Percentiles rank a stretch among this genome's conserved stretches.
phyloP scores from a whole-genome alignment of 2,113 vertebrate genomes.

The Callaeas wilsoni region DNA sequence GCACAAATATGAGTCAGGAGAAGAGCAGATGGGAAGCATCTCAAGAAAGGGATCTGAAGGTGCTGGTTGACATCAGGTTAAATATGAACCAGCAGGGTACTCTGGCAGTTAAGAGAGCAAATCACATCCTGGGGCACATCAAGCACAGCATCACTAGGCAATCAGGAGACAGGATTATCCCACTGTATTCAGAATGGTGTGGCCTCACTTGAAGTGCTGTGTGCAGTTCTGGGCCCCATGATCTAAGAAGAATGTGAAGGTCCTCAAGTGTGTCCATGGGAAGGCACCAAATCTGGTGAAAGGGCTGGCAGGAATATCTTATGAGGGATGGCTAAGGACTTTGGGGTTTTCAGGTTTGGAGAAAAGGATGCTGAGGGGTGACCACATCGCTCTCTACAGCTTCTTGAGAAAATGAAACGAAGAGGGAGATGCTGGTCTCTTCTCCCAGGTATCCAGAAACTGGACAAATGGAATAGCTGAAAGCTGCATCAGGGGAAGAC shows the following conservation, averaged over 20 bases:
- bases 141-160: neutral
- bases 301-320: neutral
- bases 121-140: neutral
- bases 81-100: neutral
- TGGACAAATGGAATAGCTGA: neutral
- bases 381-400: neutral
- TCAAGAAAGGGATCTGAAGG: neutral
- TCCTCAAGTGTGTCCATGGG: neutral
- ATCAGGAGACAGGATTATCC: neutral
- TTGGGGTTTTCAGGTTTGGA: neutral
- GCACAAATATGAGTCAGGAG: neutral
- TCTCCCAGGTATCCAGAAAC: neutral
- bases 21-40: neutral
- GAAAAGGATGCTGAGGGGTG: accelerated
- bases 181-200: accelerated
- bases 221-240: neutral
- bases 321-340: neutral
- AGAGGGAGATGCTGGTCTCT: neutral
- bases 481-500: neutral
- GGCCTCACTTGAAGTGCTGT: neutral
- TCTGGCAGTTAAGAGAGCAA: neutral
- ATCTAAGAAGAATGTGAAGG: neutral
- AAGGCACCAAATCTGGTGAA: neutral
- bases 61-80: neutral
- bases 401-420: neutral